These are phyloP conservation scores for Leiothrix lutea DNA, from an alignment of 2,113 vertebrate genomes.

Conservation along the genomic window DNA sequence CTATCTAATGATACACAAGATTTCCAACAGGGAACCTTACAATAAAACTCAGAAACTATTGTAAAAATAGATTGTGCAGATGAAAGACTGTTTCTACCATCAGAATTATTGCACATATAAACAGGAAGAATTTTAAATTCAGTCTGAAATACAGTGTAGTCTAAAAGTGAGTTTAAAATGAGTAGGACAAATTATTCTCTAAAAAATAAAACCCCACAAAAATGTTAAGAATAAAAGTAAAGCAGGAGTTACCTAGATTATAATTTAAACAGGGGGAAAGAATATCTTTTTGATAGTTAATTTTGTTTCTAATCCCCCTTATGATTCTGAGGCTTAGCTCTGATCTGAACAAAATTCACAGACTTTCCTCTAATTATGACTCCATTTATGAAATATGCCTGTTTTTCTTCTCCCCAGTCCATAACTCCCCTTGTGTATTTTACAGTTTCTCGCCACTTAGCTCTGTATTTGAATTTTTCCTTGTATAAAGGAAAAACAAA, in stretches of 20 bases:
- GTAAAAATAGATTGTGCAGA: background rate
- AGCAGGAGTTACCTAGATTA: background rate
- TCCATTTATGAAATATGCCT: background rate
- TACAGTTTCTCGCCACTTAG: background rate
- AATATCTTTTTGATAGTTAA: background rate
- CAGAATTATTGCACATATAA: background rate
- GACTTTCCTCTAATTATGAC: background rate
- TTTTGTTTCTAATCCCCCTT: background rate
- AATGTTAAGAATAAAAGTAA: background rate
- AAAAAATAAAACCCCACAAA: background rate
- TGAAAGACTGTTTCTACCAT: background rate
- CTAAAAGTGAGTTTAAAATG: background rate
- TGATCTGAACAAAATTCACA: background rate
- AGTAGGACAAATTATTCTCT: background rate
- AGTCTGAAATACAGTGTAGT: background rate
- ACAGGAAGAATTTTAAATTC: background rate
- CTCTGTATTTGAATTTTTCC: background rate
- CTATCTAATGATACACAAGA: background rate
- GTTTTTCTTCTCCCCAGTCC: background rate
- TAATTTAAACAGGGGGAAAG: accelerated
- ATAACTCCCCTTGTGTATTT: background rate
- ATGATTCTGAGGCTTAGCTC: background rate
- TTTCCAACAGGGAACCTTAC: background rate
- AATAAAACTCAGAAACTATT: background rate
- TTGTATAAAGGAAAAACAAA: background rate